Evolutionary conservation across 2,113 vertebrate species (phyloP).

Genomic region (Anser cygnoides): DNA sequence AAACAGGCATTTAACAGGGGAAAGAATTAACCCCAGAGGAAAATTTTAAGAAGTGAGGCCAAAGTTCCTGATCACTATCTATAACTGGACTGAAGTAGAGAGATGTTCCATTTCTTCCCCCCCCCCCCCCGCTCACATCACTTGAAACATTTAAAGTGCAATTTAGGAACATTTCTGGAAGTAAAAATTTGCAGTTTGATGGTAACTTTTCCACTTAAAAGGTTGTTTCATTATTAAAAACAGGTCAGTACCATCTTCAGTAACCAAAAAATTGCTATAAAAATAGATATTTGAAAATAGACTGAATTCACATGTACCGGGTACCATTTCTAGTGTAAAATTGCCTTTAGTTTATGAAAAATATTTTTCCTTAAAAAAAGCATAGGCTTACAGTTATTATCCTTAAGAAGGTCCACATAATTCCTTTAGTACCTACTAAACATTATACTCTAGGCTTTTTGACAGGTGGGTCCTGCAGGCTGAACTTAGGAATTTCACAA

Average conservation of each 20-base stretch:
- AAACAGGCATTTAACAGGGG: neutral
- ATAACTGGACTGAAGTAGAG: neutral
- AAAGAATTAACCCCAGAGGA: neutral
- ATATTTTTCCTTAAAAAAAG: conserved; percentile 75
- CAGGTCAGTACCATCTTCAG: conserved; percentile 48
- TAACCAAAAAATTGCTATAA: conserved; percentile 66
- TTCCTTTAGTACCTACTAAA: conserved; percentile 31
- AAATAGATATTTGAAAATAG: conserved; percentile 77
- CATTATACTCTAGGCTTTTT: conserved; percentile 90
- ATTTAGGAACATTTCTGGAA: conserved; percentile 34
- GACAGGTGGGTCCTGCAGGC: conserved; percentile 82
- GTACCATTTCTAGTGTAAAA: conserved; percentile 71
- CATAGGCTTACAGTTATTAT: conserved; percentile 47
- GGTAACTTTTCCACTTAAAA: conserved; percentile 42
- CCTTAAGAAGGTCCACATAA: conserved; percentile 32
- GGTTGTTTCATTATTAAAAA: conserved; percentile 66
- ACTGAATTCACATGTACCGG: conserved; percentile 73
- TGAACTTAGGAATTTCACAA: conserved; percentile 81
- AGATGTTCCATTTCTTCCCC: neutral
- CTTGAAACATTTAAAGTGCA: conserved; percentile 53
- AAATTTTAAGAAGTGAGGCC: neutral
- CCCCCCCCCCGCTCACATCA: neutral
- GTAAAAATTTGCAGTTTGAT: conserved; percentile 31
- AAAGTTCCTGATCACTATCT: neutral
- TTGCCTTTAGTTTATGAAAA: conserved; percentile 74